Evolutionary conservation across 1,140 invertebrate genomes (phyloP), one percentile per base, ranked within the genome.

Genomic region (Catajapyx aquilonaris): DNA sequence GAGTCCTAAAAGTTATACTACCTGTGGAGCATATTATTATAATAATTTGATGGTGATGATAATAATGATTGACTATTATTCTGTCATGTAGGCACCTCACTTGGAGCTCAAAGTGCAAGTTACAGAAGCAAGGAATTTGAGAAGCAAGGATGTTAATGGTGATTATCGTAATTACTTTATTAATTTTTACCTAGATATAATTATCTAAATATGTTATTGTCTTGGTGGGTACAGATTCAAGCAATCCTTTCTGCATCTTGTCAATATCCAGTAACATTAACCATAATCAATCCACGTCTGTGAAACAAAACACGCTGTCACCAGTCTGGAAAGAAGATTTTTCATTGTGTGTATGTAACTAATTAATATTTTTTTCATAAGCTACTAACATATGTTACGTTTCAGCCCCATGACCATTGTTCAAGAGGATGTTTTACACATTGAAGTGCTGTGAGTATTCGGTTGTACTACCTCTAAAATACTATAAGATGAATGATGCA

Each of bases 241-340:
- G 87, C 51, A 91, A 96, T 63, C 93, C 93, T 2, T 96, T 93
- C 50, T 83, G 81, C 18, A 83, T 78, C 2, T 62, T 87, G 41
- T 86, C 76, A 55, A 57, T 85, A 37, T 71, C 76, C 49, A 81
- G 76, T 9, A 69, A 72, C 40, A 65, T 69, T 2, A 70, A 74
- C 1, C 71, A 75, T 48, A 67, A 77, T 43, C 81, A 81, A 46
- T 85, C 83, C 42, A 91, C 90, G n/a, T 81, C 81, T 7, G 88
- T 95, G 1, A 94, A 93, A 60, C 65, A 73, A 4, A 69, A 68
- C 43, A 94, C 90, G 1, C 60, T 96, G 3, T 78, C 78, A 57
- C 93, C 93, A 0, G 60, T 74, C 15, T 97, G 91, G 90, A 90
- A 94, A 54, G 90, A 97, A 62, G 81, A 88, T 61, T 96, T 96